Evolutionary conservation across 2,888 invertebrate species (phyloP), one percentile per base, ranked within the genome.

Genomic region (Hoplodrina blanda): DNA sequence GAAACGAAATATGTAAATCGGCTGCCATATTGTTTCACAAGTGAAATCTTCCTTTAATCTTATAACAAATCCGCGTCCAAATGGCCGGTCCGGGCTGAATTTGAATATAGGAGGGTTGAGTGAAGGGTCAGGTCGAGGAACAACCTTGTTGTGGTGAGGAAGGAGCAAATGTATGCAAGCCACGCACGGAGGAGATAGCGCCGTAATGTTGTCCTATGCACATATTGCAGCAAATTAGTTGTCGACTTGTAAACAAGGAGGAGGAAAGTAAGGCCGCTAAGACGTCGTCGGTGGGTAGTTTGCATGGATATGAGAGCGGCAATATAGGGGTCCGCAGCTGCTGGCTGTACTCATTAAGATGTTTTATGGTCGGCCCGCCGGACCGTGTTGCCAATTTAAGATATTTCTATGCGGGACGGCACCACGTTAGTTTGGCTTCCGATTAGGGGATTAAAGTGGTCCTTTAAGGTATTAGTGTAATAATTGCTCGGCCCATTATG

Each of bases 11-110:
- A 96, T 95, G 96, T 96, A 96, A 96, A 96, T 96, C 93, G 94
- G 92, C 91, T 94, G 93, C 95, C 95, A 96, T 96, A 96, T 96
- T 95, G 96, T 96, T 96, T 94, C 95, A 94, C 95, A 95, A 96
- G 96, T 96, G 95, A 96, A 96, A 96, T 96, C 96, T 96, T 96
- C 96, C 96, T 95, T 96, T 96, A 96, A 96, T 96, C 96, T 96
- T 96, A 96, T 96, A 96, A 96, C 96, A 96, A 96, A 96, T 96
- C 96, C 95, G 95, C 94, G 96, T 95, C 94, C 95, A 96, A 96
- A 96, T 96, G 96, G 95, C 93, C 96, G 95, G 94, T 90, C 92
- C 91, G 93, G 92, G 91, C 86, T 85, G 89, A 93, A 95, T 95
- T 96, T 95, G 95, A 95, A 95, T 95, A 95, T 91, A 92, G 90